Evolutionary conservation across 2,888 invertebrate species (phyloP).

Genomic region (Neoascia interrupta): DNA sequence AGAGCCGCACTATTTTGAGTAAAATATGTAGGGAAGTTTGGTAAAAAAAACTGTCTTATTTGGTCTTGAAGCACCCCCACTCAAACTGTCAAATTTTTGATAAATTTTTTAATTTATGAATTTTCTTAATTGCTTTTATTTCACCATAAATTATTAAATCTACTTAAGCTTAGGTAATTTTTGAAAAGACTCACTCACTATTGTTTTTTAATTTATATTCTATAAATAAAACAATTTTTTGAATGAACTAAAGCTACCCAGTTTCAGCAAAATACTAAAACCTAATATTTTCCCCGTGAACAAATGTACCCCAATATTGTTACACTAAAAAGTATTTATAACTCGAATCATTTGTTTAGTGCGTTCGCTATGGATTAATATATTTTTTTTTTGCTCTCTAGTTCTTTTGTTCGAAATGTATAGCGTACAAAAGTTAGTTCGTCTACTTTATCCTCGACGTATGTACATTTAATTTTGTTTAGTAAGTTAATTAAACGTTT

Average conservation of each 20-base stretch:
- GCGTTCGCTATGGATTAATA: conserved; percentile 25
- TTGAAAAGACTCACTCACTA: conserved; percentile 39
- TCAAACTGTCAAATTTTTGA: too few species aligned
- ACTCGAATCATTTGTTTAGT: conserved; percentile 44
- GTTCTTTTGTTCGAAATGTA: background rate
- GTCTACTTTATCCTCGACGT: too few species aligned
- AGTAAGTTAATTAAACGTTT: too few species aligned
- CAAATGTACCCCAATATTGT: conserved; percentile 48
- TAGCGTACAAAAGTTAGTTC: too few species aligned
- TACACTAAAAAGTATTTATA: conserved; percentile 56
- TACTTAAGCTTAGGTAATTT: too few species aligned
- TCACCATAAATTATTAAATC: background rate
- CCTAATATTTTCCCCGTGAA: conserved; percentile 46
- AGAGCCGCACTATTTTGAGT: too few species aligned
- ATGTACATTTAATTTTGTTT: background rate
- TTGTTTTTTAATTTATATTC: conserved; percentile 13
- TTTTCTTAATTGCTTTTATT: background rate
- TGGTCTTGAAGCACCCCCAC: too few species aligned
- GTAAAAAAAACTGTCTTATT: too few species aligned
- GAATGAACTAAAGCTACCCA: conserved; percentile 63
- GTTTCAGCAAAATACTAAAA: conserved; percentile 67
- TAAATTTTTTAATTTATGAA: background rate
- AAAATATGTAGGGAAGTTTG: too few species aligned
- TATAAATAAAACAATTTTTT: conserved; percentile 44
- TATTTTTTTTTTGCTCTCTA: conserved; percentile 3